Base-by-base conservation (phyloP, 2,797 vertebrate genomes). In the Mallotus villosus region DNA sequence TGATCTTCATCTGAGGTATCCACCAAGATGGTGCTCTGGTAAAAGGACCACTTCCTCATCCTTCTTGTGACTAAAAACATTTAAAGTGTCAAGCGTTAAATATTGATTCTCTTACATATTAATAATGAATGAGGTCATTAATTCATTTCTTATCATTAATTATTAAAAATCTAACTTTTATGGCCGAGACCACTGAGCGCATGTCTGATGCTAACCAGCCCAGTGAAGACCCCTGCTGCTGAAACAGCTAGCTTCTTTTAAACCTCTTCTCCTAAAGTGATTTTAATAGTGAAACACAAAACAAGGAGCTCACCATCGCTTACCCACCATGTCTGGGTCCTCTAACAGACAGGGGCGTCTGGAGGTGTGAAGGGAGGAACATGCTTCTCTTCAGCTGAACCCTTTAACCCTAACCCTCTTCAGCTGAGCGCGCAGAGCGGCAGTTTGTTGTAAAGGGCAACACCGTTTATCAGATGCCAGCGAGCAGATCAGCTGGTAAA, bases 371-470 rank as follows among this genome's bases (percentile, higher is more conserved):
- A 41, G 17, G 51, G 25, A 66, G 22, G 63, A n/a, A 22, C 14
- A 22, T 22, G 21, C 24, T 9, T 49, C 41, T 22, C 25, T 5
- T 16, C n/a, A 16, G 22, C 27, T 9, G 4, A 3, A n/a, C n/a
- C n/a, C n/a, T n/a, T n/a, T n/a, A n/a, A n/a, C n/a, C n/a, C n/a
- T n/a, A n/a, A n/a, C n/a, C n/a, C 41, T 22, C 25, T 5, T 16
- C n/a, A 16, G 22, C 27, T 9, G 4, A 3, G 11, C 46, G n/a
- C 63, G 7, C 46, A 27, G 19, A 41, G 46, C 65, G 17, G 65
- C 49, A 17, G 51, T 67, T 53, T 25, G 46, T 53, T 16, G 46
- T 67, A 29, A 67, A 53, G 65, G 65, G 65, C 46, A 67, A 51
- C 22, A 25, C 41, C 3, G 46, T 67, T 49, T 51, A 67, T 67